These are phyloP conservation scores for Alethe castanea DNA, from an alignment of 2,113 vertebrate species.

Conservation along the genomic window DNA sequence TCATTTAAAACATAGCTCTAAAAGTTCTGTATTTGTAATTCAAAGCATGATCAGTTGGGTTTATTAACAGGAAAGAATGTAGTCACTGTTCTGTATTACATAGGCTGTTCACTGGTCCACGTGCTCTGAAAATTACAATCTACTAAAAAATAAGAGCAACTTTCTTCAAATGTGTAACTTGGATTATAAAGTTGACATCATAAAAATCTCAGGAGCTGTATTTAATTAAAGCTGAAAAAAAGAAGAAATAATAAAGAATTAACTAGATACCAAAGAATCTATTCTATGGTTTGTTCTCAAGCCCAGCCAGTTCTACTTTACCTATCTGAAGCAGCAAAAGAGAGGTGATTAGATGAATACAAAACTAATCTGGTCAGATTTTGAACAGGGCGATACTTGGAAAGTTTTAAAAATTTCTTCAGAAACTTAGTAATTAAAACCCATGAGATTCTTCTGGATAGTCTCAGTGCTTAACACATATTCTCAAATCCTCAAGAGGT, in stretches of 20 bases:
- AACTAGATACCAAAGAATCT: not conserved
- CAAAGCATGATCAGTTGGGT: not conserved
- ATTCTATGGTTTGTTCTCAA: not conserved
- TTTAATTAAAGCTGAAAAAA: not conserved
- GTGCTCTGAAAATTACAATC: not conserved
- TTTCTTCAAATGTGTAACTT: not conserved
- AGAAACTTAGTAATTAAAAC: not conserved
- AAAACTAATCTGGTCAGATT: not conserved
- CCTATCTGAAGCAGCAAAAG: not conserved
- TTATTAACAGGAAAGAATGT: not conserved
- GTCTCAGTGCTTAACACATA: not conserved
- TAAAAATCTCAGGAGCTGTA: not conserved
- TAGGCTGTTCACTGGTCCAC: not conserved
- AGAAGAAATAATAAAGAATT: not conserved
- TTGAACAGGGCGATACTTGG: not conserved
- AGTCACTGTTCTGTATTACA: not conserved
- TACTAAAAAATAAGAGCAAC: not conserved
- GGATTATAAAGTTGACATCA: not conserved
- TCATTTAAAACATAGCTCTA: not conserved
- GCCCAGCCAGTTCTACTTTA: not conserved
- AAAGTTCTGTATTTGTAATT: not conserved
- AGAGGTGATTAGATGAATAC: not conserved
- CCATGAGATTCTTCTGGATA: not conserved
- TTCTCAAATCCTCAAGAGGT: not conserved
- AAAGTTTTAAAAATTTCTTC: not conserved